A percentile compares a stretch with the other conserved stretches of the same genome.
phyloP scores from a whole-genome alignment of 2,797 vertebrate species.

The Fundulus diaphanus region DNA sequence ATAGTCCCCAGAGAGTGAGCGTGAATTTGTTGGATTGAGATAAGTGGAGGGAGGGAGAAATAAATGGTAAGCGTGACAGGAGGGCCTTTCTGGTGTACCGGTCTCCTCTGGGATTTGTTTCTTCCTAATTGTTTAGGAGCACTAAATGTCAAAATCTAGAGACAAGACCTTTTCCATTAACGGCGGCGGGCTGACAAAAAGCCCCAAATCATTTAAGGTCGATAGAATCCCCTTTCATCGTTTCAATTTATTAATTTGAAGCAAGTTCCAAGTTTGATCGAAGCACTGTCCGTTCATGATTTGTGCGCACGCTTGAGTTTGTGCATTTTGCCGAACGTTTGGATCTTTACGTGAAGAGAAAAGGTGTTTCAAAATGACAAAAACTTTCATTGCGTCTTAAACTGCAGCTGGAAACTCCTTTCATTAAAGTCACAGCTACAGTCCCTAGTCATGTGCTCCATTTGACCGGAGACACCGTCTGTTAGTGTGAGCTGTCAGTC shows the following conservation, averaged over 20 bases:
- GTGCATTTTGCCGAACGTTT: too few species aligned
- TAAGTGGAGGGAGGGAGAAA: slow-evolving; percentile 17
- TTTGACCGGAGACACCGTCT: too few species aligned
- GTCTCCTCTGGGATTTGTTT: slow-evolving; percentile 24
- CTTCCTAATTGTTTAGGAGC: slow-evolving; percentile 25
- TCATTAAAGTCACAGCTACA: too few species aligned
- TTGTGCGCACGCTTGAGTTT: too few species aligned
- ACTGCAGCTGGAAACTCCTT: background rate
- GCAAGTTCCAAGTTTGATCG: too few species aligned
- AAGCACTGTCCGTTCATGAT: too few species aligned
- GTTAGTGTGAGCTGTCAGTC: too few species aligned
- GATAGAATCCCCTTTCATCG: background rate
- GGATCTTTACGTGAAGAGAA: too few species aligned
- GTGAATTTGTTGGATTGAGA: slow-evolving; percentile 43
- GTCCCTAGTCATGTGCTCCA: too few species aligned
- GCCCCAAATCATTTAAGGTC: slow-evolving; percentile 5
- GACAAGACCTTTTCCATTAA: background rate
- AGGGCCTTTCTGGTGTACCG: slow-evolving; percentile 4
- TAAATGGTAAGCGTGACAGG: slow-evolving; percentile 29
- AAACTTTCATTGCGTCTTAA: background rate
- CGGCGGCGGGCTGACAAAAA: background rate
- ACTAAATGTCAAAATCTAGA: slow-evolving; percentile 21
- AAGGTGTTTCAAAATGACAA: background rate
- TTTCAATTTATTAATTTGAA: background rate
- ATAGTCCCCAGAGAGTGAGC: slow-evolving; percentile 23